Evolutionary conservation across 2,113 vertebrate species (phyloP), one percentile per base, ranked within the genome.

Genomic region (Amblyornis subalaris): DNA sequence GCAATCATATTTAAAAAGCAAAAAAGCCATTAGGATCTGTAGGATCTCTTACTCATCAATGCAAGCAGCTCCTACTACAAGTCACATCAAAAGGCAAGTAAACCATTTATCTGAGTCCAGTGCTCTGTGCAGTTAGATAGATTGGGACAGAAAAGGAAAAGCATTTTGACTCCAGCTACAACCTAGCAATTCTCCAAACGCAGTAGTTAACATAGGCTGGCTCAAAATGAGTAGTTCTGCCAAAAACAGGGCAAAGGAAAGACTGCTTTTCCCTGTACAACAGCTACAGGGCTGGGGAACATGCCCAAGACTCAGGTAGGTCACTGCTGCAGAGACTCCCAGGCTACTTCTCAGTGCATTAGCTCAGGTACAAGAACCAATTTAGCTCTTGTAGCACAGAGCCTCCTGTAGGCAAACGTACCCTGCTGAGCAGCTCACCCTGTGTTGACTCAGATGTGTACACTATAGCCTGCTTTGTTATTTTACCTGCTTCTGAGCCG

Each of bases 291-390:
- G 25, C 20, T 53, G 61, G n/a, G 25, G n/a, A 81, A 89, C 31
- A 5, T 11, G 8, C 33, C 48, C 0, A 0, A 31, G 50, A 17
- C 57, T 19, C 70, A 8, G 74, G 70, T 2, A 74, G 55, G 55
- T 54, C 50, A 40, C 16, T 7, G 21, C 76, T 45, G 57, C 47
- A 29, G 78, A 40, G 80, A 42, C 35, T 80, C 48, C 47, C 69
- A 48, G 60, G 28, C 31, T 70, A 23, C 50, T 48, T n/a, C 53
- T 55, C 44, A 31, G 24, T 0, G 6, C 2, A 1, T 18, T 21
- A 76, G 77, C 65, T 67, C 70, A 35, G 22, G 73, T 11, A 31
- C 28, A 48, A n/a, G 85, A 71, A 55, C 57, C 24, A 60, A 14
- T 25, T 55, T 8, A 87, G 70, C 28, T 54, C 45, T 22, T 38